A percentile compares a stretch with the other conserved stretches of the same genome.
Evolutionary conservation across 2,888 invertebrate genomes (phyloP).

Genomic region (Tachina fera): DNA sequence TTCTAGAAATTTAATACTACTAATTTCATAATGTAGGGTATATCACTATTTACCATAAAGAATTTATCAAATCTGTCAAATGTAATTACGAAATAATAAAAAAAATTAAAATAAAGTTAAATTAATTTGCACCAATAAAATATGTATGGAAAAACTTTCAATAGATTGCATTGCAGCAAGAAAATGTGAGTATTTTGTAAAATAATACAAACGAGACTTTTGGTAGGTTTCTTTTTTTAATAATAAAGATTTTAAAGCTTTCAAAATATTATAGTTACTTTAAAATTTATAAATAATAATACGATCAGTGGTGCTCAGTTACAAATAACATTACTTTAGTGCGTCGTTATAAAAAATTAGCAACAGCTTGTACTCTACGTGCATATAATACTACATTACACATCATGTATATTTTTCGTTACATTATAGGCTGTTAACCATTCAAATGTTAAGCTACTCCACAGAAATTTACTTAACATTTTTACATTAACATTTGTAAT

Average conservation of each 20-base stretch:
- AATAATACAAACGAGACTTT: background rate
- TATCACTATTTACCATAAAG: background rate
- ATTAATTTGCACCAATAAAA: constrained; percentile 46
- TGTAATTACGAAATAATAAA: background rate
- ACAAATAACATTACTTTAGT: no score
- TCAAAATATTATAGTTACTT: background rate
- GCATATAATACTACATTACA: no score
- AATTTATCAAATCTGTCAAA: background rate
- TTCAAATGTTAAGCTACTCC: no score
- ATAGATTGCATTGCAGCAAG: background rate
- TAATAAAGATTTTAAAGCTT: background rate
- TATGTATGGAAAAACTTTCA: constrained; percentile 46
- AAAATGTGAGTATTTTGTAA: background rate
- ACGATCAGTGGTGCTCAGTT: no score
- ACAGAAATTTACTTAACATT: no score
- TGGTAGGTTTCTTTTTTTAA: background rate
- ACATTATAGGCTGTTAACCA: no score
- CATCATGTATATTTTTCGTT: no score
- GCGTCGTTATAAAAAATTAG: no score
- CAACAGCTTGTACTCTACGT: no score
- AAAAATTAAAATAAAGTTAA: background rate
- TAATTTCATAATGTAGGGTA: background rate
- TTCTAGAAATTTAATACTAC: no score
- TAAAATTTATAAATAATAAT: constrained; percentile 16
- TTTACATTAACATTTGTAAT: no score